These are phyloP conservation scores for Peromyscus nudipes DNA, from an alignment of 2,797 vertebrate genomes.

Conservation along the genomic window DNA sequence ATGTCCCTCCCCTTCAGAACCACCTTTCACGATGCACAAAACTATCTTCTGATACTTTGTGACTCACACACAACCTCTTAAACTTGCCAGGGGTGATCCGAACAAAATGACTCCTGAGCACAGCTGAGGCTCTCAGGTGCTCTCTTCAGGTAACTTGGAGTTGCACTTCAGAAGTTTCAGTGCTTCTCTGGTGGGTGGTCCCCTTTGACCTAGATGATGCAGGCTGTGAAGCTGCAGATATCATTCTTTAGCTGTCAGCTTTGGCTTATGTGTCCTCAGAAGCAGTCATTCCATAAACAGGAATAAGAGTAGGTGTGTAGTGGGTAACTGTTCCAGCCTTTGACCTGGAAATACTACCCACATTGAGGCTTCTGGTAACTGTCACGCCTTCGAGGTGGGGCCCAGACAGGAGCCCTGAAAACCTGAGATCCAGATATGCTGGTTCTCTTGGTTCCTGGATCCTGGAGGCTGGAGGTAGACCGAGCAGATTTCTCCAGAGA, in stretches of 20 bases:
- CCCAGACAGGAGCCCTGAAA: too few species aligned
- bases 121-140: neutral
- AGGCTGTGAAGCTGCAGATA: neutral
- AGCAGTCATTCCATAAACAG: neutral
- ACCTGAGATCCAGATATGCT: too few species aligned
- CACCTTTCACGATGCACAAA: neutral
- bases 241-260: neutral
- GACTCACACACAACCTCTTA: neutral
- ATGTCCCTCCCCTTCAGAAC: neutral
- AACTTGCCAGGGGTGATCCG: neutral
- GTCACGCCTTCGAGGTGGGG: too few species aligned
- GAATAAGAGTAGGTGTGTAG: neutral
- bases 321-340: too few species aligned
- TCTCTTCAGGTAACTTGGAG: neutral
- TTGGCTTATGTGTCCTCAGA: neutral
- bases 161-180: neutral
- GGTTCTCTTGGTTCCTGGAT: too few species aligned
- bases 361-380: too few species aligned
- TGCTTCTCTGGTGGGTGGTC: neutral
- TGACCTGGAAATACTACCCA: too few species aligned
- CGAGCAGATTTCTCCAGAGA: too few species aligned
- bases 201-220: neutral
- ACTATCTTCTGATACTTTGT: neutral
- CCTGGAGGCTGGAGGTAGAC: too few species aligned
- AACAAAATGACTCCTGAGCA: neutral